A percentile compares a stretch with the other conserved stretches of the same genome.
phyloP scores from a whole-genome alignment of 2,888 invertebrate species.

The Prenolepis imparis region DNA sequence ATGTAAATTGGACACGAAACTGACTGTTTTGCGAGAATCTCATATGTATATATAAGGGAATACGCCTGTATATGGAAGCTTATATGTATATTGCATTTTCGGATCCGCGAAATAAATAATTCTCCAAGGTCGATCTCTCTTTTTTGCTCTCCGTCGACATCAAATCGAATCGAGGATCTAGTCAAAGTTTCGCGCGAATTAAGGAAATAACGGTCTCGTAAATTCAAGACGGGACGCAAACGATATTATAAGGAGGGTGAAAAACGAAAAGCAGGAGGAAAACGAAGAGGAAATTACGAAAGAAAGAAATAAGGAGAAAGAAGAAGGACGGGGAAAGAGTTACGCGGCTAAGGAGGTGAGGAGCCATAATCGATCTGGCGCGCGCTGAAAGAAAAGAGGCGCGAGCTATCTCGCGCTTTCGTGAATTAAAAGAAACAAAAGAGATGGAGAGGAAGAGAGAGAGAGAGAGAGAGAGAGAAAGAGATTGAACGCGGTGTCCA shows the following conservation, averaged over 20 bases:
- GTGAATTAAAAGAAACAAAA: conserved; percentile 60
- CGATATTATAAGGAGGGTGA: conserved; percentile 26
- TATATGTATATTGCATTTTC: conserved; percentile 40
- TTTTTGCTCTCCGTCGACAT: neutral
- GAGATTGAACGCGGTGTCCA: conserved; percentile 53
- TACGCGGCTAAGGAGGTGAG: conserved; percentile 49
- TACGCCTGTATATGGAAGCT: neutral
- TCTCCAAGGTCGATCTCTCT: neutral
- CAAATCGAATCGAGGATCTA: conserved; percentile 52
- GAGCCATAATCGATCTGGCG: conserved; percentile 74
- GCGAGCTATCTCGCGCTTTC: conserved; percentile 75
- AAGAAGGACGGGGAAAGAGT: conserved; percentile 41
- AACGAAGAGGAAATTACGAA: conserved; percentile 27
- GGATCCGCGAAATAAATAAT: conserved; percentile 46
- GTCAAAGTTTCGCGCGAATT: conserved; percentile 44
- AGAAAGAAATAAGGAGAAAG: neutral
- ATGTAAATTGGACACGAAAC: conserved; percentile 53
- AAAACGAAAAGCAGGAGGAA: conserved; percentile 12
- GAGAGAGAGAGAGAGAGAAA: neutral
- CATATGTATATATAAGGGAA: neutral
- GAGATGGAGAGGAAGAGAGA: conserved; percentile 10
- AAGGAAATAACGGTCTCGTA: conserved; percentile 40
- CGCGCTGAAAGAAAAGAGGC: conserved; percentile 75
- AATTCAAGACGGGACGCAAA: conserved; percentile 30
- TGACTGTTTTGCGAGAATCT: conserved; percentile 26